Evolutionary conservation across 2,888 invertebrate species (phyloP), one percentile per base, ranked within the genome.

Genomic region (Chrysolina haemoptera): DNA sequence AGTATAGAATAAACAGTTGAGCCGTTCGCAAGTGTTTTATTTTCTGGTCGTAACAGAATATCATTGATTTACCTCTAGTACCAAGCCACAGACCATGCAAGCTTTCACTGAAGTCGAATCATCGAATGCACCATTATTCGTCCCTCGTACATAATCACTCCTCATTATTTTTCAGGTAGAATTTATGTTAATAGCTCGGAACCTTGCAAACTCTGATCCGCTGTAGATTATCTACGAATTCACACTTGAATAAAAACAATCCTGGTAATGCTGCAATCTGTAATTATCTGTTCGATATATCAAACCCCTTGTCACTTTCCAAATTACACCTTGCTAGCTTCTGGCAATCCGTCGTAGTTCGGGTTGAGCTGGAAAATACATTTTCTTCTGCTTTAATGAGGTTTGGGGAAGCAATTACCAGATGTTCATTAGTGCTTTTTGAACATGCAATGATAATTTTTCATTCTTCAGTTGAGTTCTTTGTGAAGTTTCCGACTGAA

Each of bases 241-340:
- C 12, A 53, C 18, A 53, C 35, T 35, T 35, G 35, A 8, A 8
- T 14, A 53, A 53, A 12, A 53, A 53, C 20, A 53, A 20, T 18
- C 20, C 53, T 11, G 10, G 11, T 53, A 53, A 53, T 53, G 9
- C 53, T 53, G 12, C 5, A 20, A 53, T 53, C 18, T 20, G 20
- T 18, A 22, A 53, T 22, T 20, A 53, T 53, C 53, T 20, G 20
- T 53, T 53, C 53, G 11, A 53, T 53, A 53, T 20, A 53, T 53
- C 53, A 53, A 53, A 53, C 20, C 12, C 20, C 20, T 53, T 53
- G 53, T 53, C 53, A 12, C 18, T 53, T 53, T 20, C 16, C 53
- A 20, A 53, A 53, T 53, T 20, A 53, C 18, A 53, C 18, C 11
- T 20, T 53, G 53, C 16, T 53, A 53, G 53, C 53, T 53, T 53